Evolutionary conservation across 2,888 invertebrate genomes (phyloP).

Genomic region (Erebia aethiops): DNA sequence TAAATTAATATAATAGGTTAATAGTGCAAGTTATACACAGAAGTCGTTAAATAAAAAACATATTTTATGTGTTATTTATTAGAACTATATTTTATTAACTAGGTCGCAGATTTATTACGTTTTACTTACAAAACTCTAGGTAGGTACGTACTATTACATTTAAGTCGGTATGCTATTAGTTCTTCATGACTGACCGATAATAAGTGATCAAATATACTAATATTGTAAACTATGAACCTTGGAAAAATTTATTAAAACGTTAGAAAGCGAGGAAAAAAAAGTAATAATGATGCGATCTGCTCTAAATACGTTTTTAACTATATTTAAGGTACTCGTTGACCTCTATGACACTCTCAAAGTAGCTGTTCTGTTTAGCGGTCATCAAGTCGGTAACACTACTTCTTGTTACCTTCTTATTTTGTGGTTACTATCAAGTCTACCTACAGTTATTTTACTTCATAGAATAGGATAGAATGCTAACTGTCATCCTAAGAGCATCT

Average conservation of each 20-base stretch:
- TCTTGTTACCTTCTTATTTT: too few relatives aligned
- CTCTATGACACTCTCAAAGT: too few relatives aligned
- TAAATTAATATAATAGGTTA: too few relatives aligned
- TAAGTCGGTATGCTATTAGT: background rate
- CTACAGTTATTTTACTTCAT: too few relatives aligned
- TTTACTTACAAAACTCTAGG: conserved; percentile 6
- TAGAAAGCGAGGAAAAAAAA: background rate
- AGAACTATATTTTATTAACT: conserved; percentile 6
- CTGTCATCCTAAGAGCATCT: too few relatives aligned
- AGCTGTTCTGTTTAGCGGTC: too few relatives aligned
- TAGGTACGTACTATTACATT: conserved; percentile 10
- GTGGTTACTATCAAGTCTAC: too few relatives aligned
- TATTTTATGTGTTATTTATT: background rate
- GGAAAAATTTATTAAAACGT: background rate
- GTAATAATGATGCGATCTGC: background rate
- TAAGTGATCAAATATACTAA: conserved; percentile 10
- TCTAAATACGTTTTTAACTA: background rate
- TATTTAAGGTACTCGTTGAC: background rate
- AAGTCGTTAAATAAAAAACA: background rate
- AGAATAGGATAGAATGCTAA: too few relatives aligned
- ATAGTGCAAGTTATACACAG: too few relatives aligned
- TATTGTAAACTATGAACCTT: conserved; percentile 13
- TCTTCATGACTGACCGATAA: conserved; percentile 11
- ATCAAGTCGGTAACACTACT: too few relatives aligned
- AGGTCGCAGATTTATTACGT: conserved; percentile 19